Conservation (phyloP, 2,797 vertebrate genomes). For the Perdix hodgsoniae region DNA sequence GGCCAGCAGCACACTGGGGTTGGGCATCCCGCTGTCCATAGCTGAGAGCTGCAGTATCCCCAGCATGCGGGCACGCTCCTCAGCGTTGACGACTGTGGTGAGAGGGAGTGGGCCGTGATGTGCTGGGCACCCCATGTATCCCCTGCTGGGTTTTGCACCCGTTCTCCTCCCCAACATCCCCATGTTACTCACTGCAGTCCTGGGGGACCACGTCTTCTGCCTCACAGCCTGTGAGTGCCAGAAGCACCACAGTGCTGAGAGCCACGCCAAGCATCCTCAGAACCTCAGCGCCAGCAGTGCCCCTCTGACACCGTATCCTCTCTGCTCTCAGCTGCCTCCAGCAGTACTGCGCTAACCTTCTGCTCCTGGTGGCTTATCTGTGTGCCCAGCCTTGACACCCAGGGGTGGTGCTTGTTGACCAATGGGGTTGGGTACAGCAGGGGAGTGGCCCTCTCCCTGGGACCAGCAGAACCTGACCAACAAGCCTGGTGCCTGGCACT, state of each 20-base stretch:
- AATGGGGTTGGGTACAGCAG: background rate
- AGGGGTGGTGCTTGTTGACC: too few species aligned
- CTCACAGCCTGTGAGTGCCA: background rate
- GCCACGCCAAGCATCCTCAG: background rate
- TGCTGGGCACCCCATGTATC: fast-evolving
- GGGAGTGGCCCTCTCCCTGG: background rate
- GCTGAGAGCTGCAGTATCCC: conserved; percentile 45
- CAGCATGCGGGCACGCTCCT: background rate
- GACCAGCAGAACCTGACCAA: background rate
- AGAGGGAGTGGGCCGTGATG: background rate
- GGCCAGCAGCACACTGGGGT: conserved; percentile 80
- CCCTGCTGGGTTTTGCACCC: background rate
- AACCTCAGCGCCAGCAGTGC: background rate
- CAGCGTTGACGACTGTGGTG: conserved; percentile 33
- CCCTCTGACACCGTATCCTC: fast-evolving
- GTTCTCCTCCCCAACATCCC: fast-evolving
- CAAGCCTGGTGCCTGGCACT: background rate
- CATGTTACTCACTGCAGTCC: background rate
- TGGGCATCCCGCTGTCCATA: fast-evolving
- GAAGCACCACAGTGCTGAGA: background rate
- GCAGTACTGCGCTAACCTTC: background rate
- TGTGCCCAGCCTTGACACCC: background rate
- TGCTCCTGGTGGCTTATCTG: background rate
- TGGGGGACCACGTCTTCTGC: fast-evolving
- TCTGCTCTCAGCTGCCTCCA: background rate